A percentile compares a stretch with the other conserved stretches of the same genome.
Evolutionary conservation across 2,797 vertebrate genomes (phyloP).

Genomic region (Melanotaenia pygmaea): DNA sequence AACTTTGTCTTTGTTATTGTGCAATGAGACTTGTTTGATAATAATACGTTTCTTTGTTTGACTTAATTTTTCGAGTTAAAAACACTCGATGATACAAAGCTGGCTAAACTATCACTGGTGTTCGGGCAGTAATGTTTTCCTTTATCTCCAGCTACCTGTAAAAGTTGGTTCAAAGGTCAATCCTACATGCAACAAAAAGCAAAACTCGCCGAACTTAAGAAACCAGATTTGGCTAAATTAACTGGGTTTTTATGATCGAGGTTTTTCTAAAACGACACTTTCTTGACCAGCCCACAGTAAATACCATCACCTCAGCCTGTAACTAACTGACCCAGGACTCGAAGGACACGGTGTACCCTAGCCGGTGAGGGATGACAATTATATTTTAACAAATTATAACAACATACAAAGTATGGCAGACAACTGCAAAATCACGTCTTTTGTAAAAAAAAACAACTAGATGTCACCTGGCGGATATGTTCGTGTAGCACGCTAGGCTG

Average conservation of each 20-base stretch:
- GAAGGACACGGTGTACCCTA: conserved; percentile 61
- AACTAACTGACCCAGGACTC: conserved; percentile 21
- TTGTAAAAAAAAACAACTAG: accelerated
- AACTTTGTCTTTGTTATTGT: background rate
- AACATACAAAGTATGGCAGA: background rate
- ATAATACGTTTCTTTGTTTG: background rate
- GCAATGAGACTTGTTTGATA: background rate
- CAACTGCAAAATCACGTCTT: accelerated
- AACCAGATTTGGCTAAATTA: background rate
- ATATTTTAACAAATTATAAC: background rate
- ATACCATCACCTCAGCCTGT: background rate
- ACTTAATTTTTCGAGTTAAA: background rate
- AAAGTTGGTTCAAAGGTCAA: conserved; percentile 44
- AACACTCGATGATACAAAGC: background rate
- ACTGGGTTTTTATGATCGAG: background rate
- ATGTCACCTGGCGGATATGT: background rate
- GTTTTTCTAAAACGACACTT: background rate
- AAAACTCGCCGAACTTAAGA: background rate
- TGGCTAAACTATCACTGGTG: background rate
- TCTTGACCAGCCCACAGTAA: background rate
- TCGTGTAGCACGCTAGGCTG: background rate
- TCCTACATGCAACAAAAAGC: background rate
- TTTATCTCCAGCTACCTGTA: background rate
- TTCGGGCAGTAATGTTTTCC: conserved; percentile 6
- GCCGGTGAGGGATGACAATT: background rate